Base-by-base conservation (phyloP, 2,797 vertebrate genomes). In the Natrix natrix region DNA sequence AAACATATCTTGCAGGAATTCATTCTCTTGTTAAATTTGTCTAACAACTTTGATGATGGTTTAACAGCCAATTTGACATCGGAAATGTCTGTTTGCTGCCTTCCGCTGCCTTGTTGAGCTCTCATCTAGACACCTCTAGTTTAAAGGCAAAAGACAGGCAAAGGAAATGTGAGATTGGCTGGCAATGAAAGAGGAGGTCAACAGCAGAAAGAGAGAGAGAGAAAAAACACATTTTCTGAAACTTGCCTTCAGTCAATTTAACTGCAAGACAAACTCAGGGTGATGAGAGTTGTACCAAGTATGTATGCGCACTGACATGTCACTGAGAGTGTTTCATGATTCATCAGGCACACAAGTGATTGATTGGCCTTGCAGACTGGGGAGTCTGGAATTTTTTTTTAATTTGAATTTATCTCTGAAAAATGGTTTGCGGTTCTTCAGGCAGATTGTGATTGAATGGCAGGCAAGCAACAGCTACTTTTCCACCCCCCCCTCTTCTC, bases 301-400 rank as follows among this genome's bases (percentile, higher is more conserved):
- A 91, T 0, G 32, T 96, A 95, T 96, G 93, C 92, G 97, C 93
- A 93, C 95, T 96, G 97, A 97, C 97, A 96, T 8, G 95, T 94
- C 94, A 94, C 93, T 91, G 93, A 96, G 91, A 90, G 92, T 90
- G 95, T 95, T 96, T 97, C 95, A 94, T 96, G 96, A 97, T 97
- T 97, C 96, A 97, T 97, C 96, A 96, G 93, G 93, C 0, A 22
- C 93, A 92, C 87, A 0, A 0, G 0, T 96, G 96, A 97, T 96
- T 97, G 96, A 97, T 97, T 94, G 94, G 95, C 93, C 93, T 93
- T 93, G 92, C 92, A 95, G 74, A 90, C 93, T 95, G 95, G 95
- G 94, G 90, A 96, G 95, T 24, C 95, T 87, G 95, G 95, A 95
- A n/a, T 24, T 48, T 91, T 60, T 91, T 96, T 95, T 93, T 26